Percentiles rank a stretch among this genome's conserved stretches.
phyloP scores from a whole-genome alignment of 35 echinoderm and acorn worm species.

The Patiria miniata region DNA sequence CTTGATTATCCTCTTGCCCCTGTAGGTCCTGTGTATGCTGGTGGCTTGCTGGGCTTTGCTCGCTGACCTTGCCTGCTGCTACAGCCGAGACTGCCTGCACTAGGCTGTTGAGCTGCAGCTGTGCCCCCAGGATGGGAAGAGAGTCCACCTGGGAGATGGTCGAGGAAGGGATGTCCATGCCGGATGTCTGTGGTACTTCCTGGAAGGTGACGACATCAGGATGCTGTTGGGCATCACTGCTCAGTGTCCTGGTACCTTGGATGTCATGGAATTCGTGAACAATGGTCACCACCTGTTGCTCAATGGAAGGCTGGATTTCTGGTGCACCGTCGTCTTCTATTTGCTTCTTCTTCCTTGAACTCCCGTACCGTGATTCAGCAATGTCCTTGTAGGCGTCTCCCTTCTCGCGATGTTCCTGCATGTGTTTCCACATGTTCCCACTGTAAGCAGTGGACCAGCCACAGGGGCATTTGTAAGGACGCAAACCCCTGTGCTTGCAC shows the following conservation, averaged over 20 bases:
- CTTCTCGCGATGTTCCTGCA: constrained; percentile 69
- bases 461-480: constrained; percentile 78
- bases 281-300: no score
- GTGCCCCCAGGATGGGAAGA: no score
- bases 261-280: no score
- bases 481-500: constrained; percentile 73
- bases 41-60: background rate
- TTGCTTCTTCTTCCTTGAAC: background rate
- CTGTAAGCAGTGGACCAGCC: constrained; percentile 81
- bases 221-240: background rate
- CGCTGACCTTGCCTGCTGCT: background rate
- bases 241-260: no score
- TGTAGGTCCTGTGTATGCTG: background rate
- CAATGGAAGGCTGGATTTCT: background rate
- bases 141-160: background rate
- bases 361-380: background rate
- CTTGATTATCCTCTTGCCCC: background rate
- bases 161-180: no score
- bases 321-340: background rate
- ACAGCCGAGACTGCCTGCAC: background rate
- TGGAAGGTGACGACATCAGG: background rate
- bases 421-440: constrained; percentile 96
- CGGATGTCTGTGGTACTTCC: no score
- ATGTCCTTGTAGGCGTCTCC: background rate
- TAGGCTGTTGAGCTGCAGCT: constrained; percentile 9